Evolutionary conservation across 2,888 invertebrate species (phyloP), one percentile per base, ranked within the genome.

Genomic region (Choreutis nemorana): DNA sequence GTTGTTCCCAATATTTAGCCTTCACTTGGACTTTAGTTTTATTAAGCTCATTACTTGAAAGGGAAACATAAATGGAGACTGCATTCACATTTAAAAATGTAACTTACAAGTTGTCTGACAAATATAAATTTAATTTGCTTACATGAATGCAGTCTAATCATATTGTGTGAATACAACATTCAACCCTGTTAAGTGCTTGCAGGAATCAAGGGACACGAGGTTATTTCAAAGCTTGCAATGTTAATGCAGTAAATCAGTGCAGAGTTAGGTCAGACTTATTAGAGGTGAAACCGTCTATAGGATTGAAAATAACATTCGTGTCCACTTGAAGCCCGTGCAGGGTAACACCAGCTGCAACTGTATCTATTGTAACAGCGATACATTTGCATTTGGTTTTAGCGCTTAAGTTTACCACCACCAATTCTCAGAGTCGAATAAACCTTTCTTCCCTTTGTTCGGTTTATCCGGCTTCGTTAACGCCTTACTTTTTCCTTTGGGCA

Each of bases 381-480:
- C 55, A 49, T 58, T 41, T 47, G 58, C 54, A 59, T 61, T 53
- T 44, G 33, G 35, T 50, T 56, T 49, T 61, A 59, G 58, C 50
- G 51, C 46, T 43, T 53, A 50, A 46, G 49, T 68, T 83, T 84
- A 87, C 87, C 87, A 89, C 86, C 88, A 87, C 73, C 85, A 84
- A 86, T 90, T 90, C 82, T 89, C 89, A 81, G 86, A 86, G 79
- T 88, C 89, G 77, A 89, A 87, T 85, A 88, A 88, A 85, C 90
- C 89, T 81, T 88, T 90, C 80, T 87, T 88, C 51, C 84, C 85
- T 71, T 87, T 83, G 46, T 70, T 62, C 41, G 62, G 63, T 55
- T 82, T 84, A 44, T 82, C 83, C 41, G 78, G 67, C 51, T 83
- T 87, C 34, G 70, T 39, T 28, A 82, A 68, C 33, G 80, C 77